Conservation (phyloP, 2,888 invertebrate genomes). For the Hirtodrosophila trivittata region DNA sequence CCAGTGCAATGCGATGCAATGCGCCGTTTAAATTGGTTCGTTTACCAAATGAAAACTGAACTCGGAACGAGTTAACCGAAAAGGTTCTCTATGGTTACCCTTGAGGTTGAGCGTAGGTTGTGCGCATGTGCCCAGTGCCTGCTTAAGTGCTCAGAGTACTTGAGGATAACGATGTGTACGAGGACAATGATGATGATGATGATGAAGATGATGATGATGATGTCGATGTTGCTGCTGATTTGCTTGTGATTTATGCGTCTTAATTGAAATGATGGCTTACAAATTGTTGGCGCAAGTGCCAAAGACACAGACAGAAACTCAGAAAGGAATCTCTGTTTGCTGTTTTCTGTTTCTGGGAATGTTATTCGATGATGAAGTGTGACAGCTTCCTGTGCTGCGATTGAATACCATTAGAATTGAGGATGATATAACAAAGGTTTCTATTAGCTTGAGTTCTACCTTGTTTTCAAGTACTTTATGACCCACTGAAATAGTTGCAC, state of each 20-base stretch:
- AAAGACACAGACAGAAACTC: slow-evolving; percentile 20
- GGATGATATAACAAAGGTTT: background rate
- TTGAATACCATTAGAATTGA: slow-evolving; percentile 9
- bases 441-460: background rate
- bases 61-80: slow-evolving; percentile 47
- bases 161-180: slow-evolving; percentile 72
- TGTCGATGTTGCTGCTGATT: slow-evolving; percentile 59
- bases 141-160: slow-evolving; percentile 69
- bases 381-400: slow-evolving; percentile 49
- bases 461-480: slow-evolving; percentile 26
- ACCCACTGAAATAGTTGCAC: slow-evolving; percentile 49
- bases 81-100: slow-evolving; percentile 45
- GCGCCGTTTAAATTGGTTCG: slow-evolving; percentile 74
- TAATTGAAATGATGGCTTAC: slow-evolving; percentile 79
- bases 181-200: slow-evolving; percentile 26
- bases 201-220: slow-evolving; percentile 22
- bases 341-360: slow-evolving; percentile 41
- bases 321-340: slow-evolving; percentile 40
- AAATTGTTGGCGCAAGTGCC: slow-evolving; percentile 71
- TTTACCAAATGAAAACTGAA: slow-evolving; percentile 64
- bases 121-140: slow-evolving; percentile 58
- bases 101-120: slow-evolving; percentile 54
- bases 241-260: slow-evolving; percentile 74
- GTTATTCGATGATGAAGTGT: slow-evolving; percentile 23
- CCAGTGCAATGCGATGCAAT: slow-evolving; percentile 38